Percentiles rank a stretch among this genome's conserved stretches.
phyloP scores from a whole-genome alignment of 92 coral and sea anemone species.

The Zoanthus solanderi region DNA sequence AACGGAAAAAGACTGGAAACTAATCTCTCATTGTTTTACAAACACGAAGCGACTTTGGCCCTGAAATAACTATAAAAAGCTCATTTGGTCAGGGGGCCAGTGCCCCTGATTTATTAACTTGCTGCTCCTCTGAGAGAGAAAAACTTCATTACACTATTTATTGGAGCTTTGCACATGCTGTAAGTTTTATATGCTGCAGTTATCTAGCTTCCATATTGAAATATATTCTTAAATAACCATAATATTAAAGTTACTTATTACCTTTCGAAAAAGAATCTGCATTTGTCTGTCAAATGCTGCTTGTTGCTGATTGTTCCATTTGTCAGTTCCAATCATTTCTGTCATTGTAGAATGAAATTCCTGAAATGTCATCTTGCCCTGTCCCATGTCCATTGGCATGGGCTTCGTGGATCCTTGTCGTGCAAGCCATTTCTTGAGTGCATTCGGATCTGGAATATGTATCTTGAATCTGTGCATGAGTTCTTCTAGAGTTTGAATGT shows the following conservation, averaged over 20 bases:
- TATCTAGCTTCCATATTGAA: no score
- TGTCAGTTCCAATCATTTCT: conserved; percentile 77
- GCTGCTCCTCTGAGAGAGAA: no score
- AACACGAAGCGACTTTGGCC: no score
- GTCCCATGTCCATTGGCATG: conserved; percentile 40
- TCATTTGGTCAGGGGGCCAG: no score
- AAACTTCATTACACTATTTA: no score
- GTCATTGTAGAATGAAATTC: conserved; percentile 85
- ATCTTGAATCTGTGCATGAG: conserved; percentile 89
- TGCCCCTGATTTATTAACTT: no score
- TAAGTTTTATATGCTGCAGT: no score
- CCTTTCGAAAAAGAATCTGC: conserved; percentile 88
- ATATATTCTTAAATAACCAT: no score
- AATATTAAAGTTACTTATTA: background rate
- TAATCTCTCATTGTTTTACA: no score
- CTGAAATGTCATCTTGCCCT: conserved; percentile 86
- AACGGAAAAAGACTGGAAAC: no score
- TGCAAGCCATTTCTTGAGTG: conserved; percentile 78
- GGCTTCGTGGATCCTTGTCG: conserved; percentile 66
- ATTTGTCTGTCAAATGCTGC: conserved; percentile 78
- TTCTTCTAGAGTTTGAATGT: conserved; percentile 80
- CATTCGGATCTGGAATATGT: conserved; percentile 73
- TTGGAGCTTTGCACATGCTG: no score
- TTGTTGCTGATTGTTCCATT: conserved; percentile 74
- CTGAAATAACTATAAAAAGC: no score